These are phyloP conservation scores for Sitophilus oryzae DNA, from an alignment of 1,140 invertebrate species.

Conservation along the genomic window DNA sequence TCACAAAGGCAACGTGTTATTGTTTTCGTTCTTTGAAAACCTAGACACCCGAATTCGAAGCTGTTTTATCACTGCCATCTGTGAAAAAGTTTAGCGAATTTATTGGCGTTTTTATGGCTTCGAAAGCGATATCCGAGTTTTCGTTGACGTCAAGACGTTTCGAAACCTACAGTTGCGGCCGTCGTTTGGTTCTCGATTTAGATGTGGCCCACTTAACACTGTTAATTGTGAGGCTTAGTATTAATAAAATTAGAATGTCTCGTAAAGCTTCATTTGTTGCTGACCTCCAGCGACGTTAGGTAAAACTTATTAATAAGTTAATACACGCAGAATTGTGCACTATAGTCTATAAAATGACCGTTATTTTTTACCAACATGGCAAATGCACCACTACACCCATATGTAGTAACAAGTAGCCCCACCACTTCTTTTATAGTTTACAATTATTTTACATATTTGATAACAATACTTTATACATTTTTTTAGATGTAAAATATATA, in stretches of 20 bases:
- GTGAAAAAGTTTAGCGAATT: neutral
- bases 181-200: neutral
- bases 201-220: neutral
- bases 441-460: too few species aligned
- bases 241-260: neutral
- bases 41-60: neutral
- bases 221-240: neutral
- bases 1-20: too few species aligned
- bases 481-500: too few species aligned
- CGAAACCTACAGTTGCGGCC: neutral
- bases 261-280: neutral
- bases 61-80: neutral
- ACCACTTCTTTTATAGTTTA: too few species aligned
- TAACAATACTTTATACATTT: too few species aligned
- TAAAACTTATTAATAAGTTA: neutral
- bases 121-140: neutral
- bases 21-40: neutral
- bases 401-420: too few species aligned
- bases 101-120: neutral
- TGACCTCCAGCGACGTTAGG: neutral
- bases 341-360: too few species aligned
- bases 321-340: too few species aligned
- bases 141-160: neutral
- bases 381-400: too few species aligned
- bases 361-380: too few species aligned